Evolutionary conservation across 1,140 invertebrate species (phyloP), one percentile per base, ranked within the genome.

Genomic region (Diorhabda elongata): DNA sequence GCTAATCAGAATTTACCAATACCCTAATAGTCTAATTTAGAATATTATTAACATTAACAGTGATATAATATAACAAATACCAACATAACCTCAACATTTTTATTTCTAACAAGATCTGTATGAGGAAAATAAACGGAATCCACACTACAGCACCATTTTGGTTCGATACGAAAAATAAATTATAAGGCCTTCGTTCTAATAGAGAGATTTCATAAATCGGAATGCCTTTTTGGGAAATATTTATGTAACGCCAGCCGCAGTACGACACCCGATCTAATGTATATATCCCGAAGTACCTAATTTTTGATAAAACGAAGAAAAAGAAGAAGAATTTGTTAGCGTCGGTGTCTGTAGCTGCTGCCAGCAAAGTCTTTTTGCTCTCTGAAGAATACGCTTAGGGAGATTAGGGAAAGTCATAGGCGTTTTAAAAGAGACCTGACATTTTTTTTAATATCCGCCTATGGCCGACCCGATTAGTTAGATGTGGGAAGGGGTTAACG

Each of bases 401-500:
- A 66, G 71, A 69, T 71, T 71, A 62, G 70, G 65, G 66, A 71
- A 66, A 66, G 70, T 68, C 58, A 70, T 72, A 68, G 69, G 73
- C 75, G 71, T 64, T 69, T 52, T 52, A 52, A 52, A 70, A 59
- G 75, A 77, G 78, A 78, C 78, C 79, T 79, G 79, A 79, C 78
- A 11, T 76, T 73, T 26, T 26, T 26, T 26, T 52, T 8, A 52
- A 52, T 6, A 52, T 52, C n/a, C 47, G 47, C 47, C 75, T 73
- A 64, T 68, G 58, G 69, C 70, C 67, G 62, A 71, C 70, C 73
- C 61, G 11, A 42, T 65, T 42, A 52, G 43, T 58, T 52, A 3
- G 6, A 52, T 56, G 67, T 59, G n/a, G 62, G 65, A 44, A 65
- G 62, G 58, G 68, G 60, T 87, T 92, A 93, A 84, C 92, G 92